Base-by-base conservation (phyloP, 2,113 vertebrate genomes). In the Pavo muticus region DNA sequence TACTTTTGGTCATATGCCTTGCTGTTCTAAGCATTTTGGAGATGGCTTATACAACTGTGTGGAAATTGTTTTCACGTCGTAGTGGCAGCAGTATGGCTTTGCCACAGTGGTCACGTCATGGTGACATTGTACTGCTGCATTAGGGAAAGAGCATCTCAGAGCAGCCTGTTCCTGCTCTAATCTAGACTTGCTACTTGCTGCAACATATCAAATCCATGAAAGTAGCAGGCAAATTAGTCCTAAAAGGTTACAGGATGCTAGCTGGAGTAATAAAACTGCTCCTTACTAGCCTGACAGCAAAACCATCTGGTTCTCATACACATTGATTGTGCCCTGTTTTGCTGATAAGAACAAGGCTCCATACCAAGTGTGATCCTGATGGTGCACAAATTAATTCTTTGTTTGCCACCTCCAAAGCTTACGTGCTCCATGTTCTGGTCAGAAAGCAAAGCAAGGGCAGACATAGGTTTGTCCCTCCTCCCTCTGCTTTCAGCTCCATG, bases 1-100 rank as follows among this genome's bases (percentile, higher is more conserved):
- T 27, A 30, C 93, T 90, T 97, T 94, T 93, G 75, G 83, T 67
- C 82, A 65, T 1, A 4, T 65, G 63, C 63, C 75, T 84, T 90
- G 25, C 81, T 91, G 72, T 59, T 59, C 9, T 1, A n/a, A 42
- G 16, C 39, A 60, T 60, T 88, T 91, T 90, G 73, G 84, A 82
- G 88, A 65, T 69, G 21, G 47, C 11, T 81, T 79, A 3, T 59
- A 18, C 0, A 3, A 7, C 14, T 24, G 21, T 56, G 10, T 84
- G 65, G 23, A 37, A 84, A 35, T 10, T 47, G 35, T 47, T 89
- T 35, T 73, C 45, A 78, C 29, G 19, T 13, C 29, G 23, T 47
- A 83, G 85, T 65, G 42, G 47, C 17, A 91, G 63, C 21, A 95
- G 19, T 9, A 6, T 5, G 47, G 37, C 27, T 90, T 81, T 86